Percentiles rank a stretch among this genome's conserved stretches.
These are phyloP conservation scores for Dinomys branickii DNA, from an alignment of 2,113 vertebrate species.

Conservation along the genomic window DNA sequence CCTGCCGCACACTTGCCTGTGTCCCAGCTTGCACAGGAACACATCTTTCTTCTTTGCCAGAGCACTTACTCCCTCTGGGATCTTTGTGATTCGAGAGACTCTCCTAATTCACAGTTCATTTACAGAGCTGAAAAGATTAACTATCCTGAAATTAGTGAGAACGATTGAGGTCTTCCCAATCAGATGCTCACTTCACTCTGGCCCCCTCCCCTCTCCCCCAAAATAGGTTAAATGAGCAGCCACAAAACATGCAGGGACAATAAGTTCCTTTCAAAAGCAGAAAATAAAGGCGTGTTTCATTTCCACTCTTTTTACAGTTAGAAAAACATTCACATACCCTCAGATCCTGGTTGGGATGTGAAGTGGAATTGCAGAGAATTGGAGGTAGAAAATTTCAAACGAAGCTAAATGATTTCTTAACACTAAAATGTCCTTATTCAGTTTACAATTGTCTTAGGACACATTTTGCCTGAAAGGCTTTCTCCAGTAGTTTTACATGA, in stretches of 20 bases:
- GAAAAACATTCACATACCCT: neutral
- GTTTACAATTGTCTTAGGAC: neutral
- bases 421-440: neutral
- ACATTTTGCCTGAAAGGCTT: slow-evolving; percentile 10
- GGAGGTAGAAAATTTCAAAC: neutral
- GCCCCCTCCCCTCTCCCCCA: neutral
- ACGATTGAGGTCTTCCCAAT: neutral
- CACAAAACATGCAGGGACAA: neutral
- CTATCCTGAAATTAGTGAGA: slow-evolving; percentile 33
- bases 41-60: neutral
- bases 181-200: neutral
- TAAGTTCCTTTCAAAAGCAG: neutral
- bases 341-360: neutral
- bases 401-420: slow-evolving; percentile 33
- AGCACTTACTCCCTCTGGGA: slow-evolving; percentile 46
- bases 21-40: neutral
- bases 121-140: slow-evolving; percentile 11
- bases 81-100: slow-evolving; percentile 40
- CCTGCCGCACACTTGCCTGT: neutral
- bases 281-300: neutral
- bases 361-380: neutral
- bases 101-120: slow-evolving; percentile 56
- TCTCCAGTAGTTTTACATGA: neutral
- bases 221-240: neutral
- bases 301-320: neutral